Evolutionary conservation across 2,113 vertebrate species (phyloP), one percentile per base, ranked within the genome.

Genomic region (Leuciscus idus): DNA sequence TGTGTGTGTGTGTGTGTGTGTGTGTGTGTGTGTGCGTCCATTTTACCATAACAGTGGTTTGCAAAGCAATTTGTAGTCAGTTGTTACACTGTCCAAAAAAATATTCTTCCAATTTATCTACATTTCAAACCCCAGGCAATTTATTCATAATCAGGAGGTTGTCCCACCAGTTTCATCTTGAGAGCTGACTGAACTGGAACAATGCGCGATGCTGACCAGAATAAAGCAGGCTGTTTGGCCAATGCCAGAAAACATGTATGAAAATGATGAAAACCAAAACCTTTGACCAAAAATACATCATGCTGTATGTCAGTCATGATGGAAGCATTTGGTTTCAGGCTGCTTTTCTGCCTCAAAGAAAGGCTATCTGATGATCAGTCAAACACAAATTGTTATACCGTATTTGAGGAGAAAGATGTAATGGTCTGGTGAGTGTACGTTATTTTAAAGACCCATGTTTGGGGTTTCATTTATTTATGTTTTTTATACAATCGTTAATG

Each of bases 101-200:
- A 57, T 33, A 36, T 23, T 57, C 17, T 33, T 55, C 50, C 75
- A 57, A 57, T 78, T 36, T 23, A 36, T 78, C 28, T 23, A 33
- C 19, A 55, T 30, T 77, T 78, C 50, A 57, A 78, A 36, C 50
- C 28, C 75, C 50, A n/a, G 75, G 75, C 46, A 6, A 57, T 33
- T 33, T 19, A 23, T 77, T 57, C 50, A 23, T 39, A 39, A 39
- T 39, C 75, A 23, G 23, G 17, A 78, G 28, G 75, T 78, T 33
- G 48, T 33, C 28, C 28, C 17, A 33, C 26, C 50, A 11, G 33
- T 55, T 12, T 48, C 75, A 33, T 28, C 28, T 77, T 57, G 75
- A 30, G 75, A 77, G 75, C 75, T 55, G 28, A 77, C 1, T 77
- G 26, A 55, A 21, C 50, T 77, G 74, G 28, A 77, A 77, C 74